Conservation (phyloP, 2,113 vertebrate genomes). For the Stigmatopora argus region DNA sequence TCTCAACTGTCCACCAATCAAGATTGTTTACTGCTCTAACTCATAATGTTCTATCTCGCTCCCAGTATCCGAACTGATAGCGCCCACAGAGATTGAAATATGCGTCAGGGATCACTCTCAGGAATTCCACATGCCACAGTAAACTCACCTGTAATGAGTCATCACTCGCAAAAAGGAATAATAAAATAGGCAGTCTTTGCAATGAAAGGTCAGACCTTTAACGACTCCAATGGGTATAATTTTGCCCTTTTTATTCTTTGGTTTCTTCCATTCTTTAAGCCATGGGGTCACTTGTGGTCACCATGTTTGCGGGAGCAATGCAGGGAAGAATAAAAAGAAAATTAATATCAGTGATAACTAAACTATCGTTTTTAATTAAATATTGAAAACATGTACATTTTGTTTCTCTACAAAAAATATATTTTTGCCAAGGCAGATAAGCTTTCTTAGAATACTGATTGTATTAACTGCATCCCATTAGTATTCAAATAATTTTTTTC, state of each 20-base stretch:
- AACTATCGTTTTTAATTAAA: slow-evolving; percentile 26
- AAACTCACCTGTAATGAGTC: slow-evolving; percentile 53
- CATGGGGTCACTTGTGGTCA: slow-evolving; percentile 53
- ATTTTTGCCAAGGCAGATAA: slow-evolving; percentile 33
- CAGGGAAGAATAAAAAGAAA: slow-evolving; percentile 46
- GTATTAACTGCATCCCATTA: slow-evolving; percentile 31
- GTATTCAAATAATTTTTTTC: slow-evolving; percentile 14
- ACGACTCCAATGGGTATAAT: slow-evolving; percentile 44
- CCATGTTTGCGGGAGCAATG: slow-evolving; percentile 42
- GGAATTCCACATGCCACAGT: slow-evolving; percentile 55
- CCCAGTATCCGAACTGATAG: slow-evolving; percentile 58
- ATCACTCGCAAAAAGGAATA: slow-evolving; percentile 43
- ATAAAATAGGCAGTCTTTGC: slow-evolving; percentile 38
- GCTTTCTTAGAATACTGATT: slow-evolving; percentile 31
- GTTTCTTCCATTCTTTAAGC: slow-evolving; percentile 31
- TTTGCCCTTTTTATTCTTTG: slow-evolving; percentile 25
- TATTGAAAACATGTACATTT: slow-evolving; percentile 28
- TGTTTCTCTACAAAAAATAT: slow-evolving; percentile 24
- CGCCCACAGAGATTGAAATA: slow-evolving; percentile 43
- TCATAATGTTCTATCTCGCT: slow-evolving; percentile 64
- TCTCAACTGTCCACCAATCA: slow-evolving; percentile 63
- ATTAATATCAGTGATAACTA: slow-evolving; percentile 46
- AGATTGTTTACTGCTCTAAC: slow-evolving; percentile 61
- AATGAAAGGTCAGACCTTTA: slow-evolving; percentile 56
- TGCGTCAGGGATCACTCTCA: slow-evolving; percentile 29